A percentile compares a stretch with the other conserved stretches of the same genome.
These are phyloP conservation scores for Erethizon dorsatum DNA, from an alignment of 2,797 vertebrate species.

Conservation along the genomic window DNA sequence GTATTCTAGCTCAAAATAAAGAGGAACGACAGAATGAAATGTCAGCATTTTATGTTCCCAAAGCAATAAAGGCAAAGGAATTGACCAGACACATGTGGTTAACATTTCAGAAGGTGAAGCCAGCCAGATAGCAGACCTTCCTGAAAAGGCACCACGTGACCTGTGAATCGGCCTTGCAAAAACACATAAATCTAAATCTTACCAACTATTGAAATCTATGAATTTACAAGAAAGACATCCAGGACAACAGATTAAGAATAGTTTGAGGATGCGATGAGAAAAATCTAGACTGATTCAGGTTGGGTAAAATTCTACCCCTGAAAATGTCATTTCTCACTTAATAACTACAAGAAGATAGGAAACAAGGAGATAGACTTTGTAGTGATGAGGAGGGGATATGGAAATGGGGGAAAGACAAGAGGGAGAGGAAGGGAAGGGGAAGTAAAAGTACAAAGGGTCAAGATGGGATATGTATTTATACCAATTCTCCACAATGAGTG, in stretches of 20 bases:
- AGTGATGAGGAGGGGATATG: neutral
- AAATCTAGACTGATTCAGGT: neutral
- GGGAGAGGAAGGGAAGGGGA: neutral
- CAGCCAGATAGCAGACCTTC: neutral
- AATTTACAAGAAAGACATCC: neutral
- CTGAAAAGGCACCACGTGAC: neutral
- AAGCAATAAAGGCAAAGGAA: neutral
- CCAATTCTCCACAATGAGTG: neutral
- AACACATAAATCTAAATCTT: neutral
- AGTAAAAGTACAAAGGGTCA: neutral
- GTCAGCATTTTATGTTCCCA: neutral
- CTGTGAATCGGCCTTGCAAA: neutral
- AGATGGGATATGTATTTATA: neutral
- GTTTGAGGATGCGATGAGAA: neutral
- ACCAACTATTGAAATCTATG: neutral
- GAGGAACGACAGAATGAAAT: neutral
- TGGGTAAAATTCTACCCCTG: neutral
- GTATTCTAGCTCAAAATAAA: neutral
- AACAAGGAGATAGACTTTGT: neutral
- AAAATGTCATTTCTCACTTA: neutral
- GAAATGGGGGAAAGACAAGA: neutral
- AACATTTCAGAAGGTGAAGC: neutral
- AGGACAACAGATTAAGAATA: neutral
- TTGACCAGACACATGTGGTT: neutral
- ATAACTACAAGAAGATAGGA: neutral